These are phyloP conservation scores for Syritta pipiens DNA, from an alignment of 2,888 invertebrate species.

Conservation along the genomic window DNA sequence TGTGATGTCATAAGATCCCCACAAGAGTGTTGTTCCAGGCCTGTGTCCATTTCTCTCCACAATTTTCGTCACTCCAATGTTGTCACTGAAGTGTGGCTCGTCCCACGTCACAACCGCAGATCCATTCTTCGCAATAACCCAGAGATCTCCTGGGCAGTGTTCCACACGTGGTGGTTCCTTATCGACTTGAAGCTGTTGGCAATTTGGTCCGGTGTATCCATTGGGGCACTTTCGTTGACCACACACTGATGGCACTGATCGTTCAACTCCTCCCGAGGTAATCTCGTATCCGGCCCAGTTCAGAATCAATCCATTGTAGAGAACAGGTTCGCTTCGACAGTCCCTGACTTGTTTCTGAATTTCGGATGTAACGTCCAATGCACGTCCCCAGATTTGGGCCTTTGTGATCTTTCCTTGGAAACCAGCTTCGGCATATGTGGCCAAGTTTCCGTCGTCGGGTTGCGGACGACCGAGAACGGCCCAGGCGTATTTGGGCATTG, in stretches of 20 bases:
- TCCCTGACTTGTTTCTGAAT: slow-evolving; percentile 96
- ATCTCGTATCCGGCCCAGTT: slow-evolving; percentile 97
- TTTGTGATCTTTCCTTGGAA: slow-evolving; percentile 97
- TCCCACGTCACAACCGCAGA: slow-evolving; percentile 95
- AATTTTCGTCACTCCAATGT: slow-evolving; percentile 88
- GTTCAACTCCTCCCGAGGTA: slow-evolving; percentile 92
- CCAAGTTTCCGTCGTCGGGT: slow-evolving; percentile 82
- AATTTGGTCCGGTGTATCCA: slow-evolving; percentile 91
- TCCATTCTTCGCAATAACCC: slow-evolving; percentile 95
- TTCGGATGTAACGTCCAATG: slow-evolving; percentile 93
- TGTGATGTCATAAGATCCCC: slow-evolving; percentile 95
- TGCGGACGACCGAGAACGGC: slow-evolving; percentile 94
- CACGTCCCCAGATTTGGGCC: slow-evolving; percentile 95
- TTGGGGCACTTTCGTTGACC: slow-evolving; percentile 93
- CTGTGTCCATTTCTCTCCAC: slow-evolving; percentile 92
- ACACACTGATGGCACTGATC: slow-evolving; percentile 94
- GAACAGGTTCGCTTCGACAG: slow-evolving; percentile 93
- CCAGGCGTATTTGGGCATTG: slow-evolving; percentile 92
- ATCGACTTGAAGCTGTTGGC: slow-evolving; percentile 90
- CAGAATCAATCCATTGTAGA: slow-evolving; percentile 90
- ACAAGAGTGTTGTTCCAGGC: slow-evolving; percentile 92
- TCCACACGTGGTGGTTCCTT: slow-evolving; percentile 92
- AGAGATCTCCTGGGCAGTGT: slow-evolving; percentile 95
- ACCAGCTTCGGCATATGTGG: slow-evolving; percentile 89
- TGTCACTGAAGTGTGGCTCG: slow-evolving; percentile 93